Evolutionary conservation across 2,113 vertebrate species (phyloP), one percentile per base, ranked within the genome.

Genomic region (Pedetes capensis): DNA sequence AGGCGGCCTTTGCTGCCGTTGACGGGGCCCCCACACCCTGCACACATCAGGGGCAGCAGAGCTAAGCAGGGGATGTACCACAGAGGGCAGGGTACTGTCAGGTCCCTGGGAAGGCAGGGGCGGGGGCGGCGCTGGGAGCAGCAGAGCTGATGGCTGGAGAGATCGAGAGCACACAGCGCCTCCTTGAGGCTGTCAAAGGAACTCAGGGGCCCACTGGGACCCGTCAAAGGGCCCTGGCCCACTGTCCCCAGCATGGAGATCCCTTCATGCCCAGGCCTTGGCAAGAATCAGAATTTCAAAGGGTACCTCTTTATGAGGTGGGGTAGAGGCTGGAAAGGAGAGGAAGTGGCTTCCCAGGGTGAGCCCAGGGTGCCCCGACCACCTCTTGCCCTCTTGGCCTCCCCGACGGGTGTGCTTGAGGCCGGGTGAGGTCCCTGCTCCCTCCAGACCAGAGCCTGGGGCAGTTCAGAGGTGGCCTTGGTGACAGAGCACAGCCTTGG

Each of bases 81-180:
- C 34, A 29, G 37, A 64, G n/a, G 74, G 39, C 9, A 6, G 37
- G 32, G 74, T 27, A 3, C 42, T 7, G 11, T 39, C 0, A 29
- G 76, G n/a, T 66, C 27, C 49, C 27, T 1, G 44, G 5, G 53
- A n/a, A 7, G 76, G 29, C 11, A 29, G 34, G 53, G 47, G 57
- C 25, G 91, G 79, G 51, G 63, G 79, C 16, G 10, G 59, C 44
- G 63, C 57, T 13, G 8, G 68, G 29, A 27, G n/a, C 47, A 1
- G 1, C 27, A 3, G 61, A 59, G 55, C 32, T 5, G 51, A 11
- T 0, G 42, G 78, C 34, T n/a, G 66, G 27, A 39, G n/a, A 68
- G 39, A 85, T n/a, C 4, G 47, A 89, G 80, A 49, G 84, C 78
- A 34, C 37, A 7, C 71, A 90, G 96, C 84, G 49, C 96, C 97